Base-by-base conservation (phyloP, 2,113 vertebrate species). In the Notothenia coriiceps region DNA sequence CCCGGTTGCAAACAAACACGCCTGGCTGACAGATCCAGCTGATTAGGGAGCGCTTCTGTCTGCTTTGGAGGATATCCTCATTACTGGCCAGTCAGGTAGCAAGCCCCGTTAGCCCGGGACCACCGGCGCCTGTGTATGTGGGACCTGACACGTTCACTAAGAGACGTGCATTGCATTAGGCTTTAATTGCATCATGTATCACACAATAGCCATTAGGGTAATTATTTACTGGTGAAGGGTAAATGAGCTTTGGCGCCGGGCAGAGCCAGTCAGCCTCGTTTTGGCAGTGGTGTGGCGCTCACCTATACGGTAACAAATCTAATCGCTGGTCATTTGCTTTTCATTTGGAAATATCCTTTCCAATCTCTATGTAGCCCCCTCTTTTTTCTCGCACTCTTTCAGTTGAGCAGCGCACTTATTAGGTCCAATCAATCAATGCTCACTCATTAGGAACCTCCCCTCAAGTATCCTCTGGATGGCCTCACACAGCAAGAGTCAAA, bases 141-240 rank as follows among this genome's bases (percentile, higher is more conserved):
- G 82, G 77, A 80, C 87, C 88, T 92, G 93, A 92, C 89, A 90
- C 79, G 52, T 91, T 80, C 85, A 79, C 91, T 91, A 87, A 93
- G 88, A 84, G 89, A 93, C 92, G 86, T 90, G 85, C 93, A 92
- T 89, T 91, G 91, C 93, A 93, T 94, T 93, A 93, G 91, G 70
- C 85, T 95, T 94, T 95, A 95, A 95, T 95, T 95, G 94, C 93
- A 92, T 91, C 92, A 93, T 94, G 94, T 94, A 93, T 95, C 93
- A 95, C 94, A 94, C 93, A 93, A 93, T 93, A 93, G 93, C 93
- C 92, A 95, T 95, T 95, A 95, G 91, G 91, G 86, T 92, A 90
- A 94, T 95, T 95, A 95, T 94, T 95, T 94, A 94, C 90, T 90
- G 90, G 93, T 93, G 92, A 90, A 90, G 90, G 91, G 89, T 93